These are phyloP conservation scores for Listronotus bonariensis DNA, from an alignment of 1,140 invertebrate species.

Conservation along the genomic window DNA sequence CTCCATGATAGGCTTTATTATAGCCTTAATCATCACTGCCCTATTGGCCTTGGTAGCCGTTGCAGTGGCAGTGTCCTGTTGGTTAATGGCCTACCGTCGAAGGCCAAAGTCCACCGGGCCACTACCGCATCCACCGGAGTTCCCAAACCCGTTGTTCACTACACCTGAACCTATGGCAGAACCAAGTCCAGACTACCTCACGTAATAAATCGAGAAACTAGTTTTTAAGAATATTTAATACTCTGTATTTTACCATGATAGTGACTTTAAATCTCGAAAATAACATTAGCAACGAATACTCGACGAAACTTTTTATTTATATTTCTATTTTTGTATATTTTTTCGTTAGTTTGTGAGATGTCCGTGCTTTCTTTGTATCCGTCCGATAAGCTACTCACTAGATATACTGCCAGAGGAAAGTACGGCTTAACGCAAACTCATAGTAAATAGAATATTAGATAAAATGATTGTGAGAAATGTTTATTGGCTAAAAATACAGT, in stretches of 20 bases:
- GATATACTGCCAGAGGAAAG: slow-evolving; percentile 43
- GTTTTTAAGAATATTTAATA: slow-evolving; percentile 40
- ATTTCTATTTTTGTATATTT: slow-evolving; percentile 43
- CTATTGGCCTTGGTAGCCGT: slow-evolving; percentile 89
- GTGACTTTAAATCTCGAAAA: slow-evolving; percentile 15
- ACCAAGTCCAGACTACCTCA: slow-evolving; percentile 80
- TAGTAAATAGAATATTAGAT: slow-evolving; percentile 22
- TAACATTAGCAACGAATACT: slow-evolving; percentile 34
- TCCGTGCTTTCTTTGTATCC: slow-evolving; percentile 40
- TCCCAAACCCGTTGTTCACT: slow-evolving; percentile 92
- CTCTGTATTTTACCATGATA: slow-evolving; percentile 33
- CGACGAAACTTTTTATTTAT: slow-evolving; percentile 38
- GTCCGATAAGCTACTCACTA: slow-evolving; percentile 47
- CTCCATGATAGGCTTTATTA: slow-evolving; percentile 89
- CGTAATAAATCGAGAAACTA: slow-evolving; percentile 46
- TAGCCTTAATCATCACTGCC: slow-evolving; percentile 89
- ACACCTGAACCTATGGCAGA: slow-evolving; percentile 79
- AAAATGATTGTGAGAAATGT: slow-evolving; percentile 39
- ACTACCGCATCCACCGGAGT: slow-evolving; percentile 91
- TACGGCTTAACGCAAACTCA: slow-evolving; percentile 4
- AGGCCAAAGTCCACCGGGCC: slow-evolving; percentile 84
- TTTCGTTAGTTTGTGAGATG: slow-evolving; percentile 14
- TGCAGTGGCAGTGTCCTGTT: slow-evolving; percentile 91
- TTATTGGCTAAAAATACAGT: slow-evolving; percentile 26
- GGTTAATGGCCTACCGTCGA: slow-evolving; percentile 90